Base-by-base conservation (phyloP, 2,113 vertebrate genomes). In the Elephantulus edwardii region DNA sequence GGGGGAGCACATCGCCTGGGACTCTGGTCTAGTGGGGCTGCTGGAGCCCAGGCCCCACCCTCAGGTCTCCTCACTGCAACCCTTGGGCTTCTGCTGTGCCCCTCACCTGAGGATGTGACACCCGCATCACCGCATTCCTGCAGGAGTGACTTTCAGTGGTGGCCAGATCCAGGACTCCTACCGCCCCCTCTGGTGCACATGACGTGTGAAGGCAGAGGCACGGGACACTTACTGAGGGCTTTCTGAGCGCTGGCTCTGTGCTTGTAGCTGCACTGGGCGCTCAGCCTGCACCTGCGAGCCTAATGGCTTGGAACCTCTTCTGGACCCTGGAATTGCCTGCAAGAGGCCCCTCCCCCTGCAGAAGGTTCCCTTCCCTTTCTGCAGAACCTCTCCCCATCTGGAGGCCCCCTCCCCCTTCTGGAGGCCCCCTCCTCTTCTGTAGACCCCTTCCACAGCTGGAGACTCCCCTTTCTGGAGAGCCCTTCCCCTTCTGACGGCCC, bases 101-200 rank as follows among this genome's bases (percentile, higher is more conserved):
- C 16, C 2, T 62, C 6, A 19, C 38, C 72, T 30, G n/a, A 8
- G 28, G 28, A 64, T 6, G 0, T 4, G 2, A 1, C 40, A 16
- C 30, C 0, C 0, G 3, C 0, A 0, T 19, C 24, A 38, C 56
- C 0, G 40, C 24, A 1, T n/a, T 46, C 16, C 44, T 1, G 3
- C 38, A 50, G 46, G 74, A 6, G 1, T 11, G 1, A 28, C 66
- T 3, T 74, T 66, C 76, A 58, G 30, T 33, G 50, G 30, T 33
- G 50, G 62, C 26, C 35, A 28, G 19, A 28, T 24, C 76, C n/a
- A 38, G 4, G 74, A 33, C 52, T 44, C 8, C 54, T 3, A 3
- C 40, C 10, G 40, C 35, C 83, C 20, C 24, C 8, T 46, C 38
- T 40, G 44, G 8, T 8, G 8, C 0, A 0, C n/a, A 22, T 12